Percentiles rank a stretch among this genome's conserved stretches.
Evolutionary conservation across 2,888 invertebrate genomes (phyloP).

Genomic region (Clunio marinus): DNA sequence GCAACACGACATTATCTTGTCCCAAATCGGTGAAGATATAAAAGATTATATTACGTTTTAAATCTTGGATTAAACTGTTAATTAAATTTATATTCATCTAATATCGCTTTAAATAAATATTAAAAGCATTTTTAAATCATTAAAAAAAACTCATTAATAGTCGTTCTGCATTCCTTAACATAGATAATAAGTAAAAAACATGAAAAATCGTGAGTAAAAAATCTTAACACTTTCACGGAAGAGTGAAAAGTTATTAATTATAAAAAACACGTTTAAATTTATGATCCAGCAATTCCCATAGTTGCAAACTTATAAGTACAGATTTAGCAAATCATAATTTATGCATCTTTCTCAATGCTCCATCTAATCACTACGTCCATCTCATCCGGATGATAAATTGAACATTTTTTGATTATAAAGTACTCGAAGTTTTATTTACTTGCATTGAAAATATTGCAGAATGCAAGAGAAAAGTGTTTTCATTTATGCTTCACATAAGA

Average conservation of each 20-base stretch:
- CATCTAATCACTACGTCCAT: constrained; percentile 7
- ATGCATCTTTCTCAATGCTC: not conserved
- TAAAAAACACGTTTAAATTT: not conserved
- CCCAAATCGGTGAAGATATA: not conserved
- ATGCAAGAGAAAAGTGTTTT: too few relatives aligned
- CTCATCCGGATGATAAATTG: not conserved
- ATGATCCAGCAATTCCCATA: not conserved
- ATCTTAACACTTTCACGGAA: not conserved
- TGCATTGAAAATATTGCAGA: not conserved
- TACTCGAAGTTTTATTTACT: not conserved
- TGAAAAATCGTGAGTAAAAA: not conserved
- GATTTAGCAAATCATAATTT: not conserved
- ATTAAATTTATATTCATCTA: too few relatives aligned
- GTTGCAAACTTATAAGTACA: too few relatives aligned
- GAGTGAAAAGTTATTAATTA: not conserved
- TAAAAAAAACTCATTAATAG: too few relatives aligned
- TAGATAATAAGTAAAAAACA: too few relatives aligned
- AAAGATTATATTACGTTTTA: too few relatives aligned
- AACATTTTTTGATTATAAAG: not conserved
- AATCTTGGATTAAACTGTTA: too few relatives aligned
- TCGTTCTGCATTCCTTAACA: too few relatives aligned
- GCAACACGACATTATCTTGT: not conserved
- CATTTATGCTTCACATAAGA: too few relatives aligned
- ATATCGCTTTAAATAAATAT: not conserved
- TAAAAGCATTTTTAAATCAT: not conserved